Conservation (phyloP, 2,113 vertebrate species). For the Microcebus jonahi region DNA sequence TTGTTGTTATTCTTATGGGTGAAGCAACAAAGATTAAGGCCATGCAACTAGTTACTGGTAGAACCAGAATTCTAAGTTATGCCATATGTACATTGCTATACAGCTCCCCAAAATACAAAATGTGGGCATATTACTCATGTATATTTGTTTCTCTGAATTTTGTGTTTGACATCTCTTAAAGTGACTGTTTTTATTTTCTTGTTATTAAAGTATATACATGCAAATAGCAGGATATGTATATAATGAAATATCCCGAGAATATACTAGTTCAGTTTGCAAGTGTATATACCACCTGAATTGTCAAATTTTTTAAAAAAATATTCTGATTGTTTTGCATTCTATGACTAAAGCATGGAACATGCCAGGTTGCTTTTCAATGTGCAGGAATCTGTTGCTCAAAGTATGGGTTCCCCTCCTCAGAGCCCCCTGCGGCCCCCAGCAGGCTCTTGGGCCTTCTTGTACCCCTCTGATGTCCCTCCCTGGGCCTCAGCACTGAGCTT, state of each 20-base stretch:
- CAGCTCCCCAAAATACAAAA: not conserved
- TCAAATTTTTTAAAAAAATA: not conserved
- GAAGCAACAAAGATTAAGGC: not conserved
- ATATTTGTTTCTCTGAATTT: not conserved
- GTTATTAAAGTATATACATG: not conserved
- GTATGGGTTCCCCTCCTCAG: not conserved
- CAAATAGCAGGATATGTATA: not conserved
- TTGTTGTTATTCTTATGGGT: not conserved
- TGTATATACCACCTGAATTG: not conserved
- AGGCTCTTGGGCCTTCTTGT: too few relatives aligned
- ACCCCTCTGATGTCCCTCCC: not conserved
- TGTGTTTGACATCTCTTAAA: constrained; percentile 5
- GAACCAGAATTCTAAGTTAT: not conserved
- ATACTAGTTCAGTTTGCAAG: not conserved
- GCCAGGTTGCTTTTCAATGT: not conserved
- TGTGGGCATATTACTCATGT: not conserved
- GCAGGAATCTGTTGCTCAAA: accelerated
- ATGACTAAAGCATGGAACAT: not conserved
- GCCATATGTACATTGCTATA: not conserved
- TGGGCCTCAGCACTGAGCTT: not conserved
- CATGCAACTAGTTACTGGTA: not conserved
- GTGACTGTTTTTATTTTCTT: not conserved
- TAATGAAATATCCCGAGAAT: not conserved
- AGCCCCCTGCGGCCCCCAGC: accelerated
- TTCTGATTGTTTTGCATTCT: not conserved